phyloP scores from a whole-genome alignment of 2,113 vertebrate species.

The Myotis lucifugus region DNA sequence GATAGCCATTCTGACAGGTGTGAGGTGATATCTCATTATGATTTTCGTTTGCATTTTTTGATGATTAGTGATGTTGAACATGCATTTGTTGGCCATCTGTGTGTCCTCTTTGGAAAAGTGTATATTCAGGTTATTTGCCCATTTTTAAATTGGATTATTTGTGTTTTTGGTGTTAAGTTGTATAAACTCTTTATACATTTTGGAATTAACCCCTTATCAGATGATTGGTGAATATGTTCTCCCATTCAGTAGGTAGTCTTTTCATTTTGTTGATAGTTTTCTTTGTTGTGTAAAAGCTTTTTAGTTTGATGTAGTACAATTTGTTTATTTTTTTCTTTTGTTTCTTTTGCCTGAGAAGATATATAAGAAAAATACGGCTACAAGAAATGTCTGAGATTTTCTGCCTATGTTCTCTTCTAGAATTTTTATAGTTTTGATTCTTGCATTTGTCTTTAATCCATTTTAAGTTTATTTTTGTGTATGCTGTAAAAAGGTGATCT shows the following conservation, averaged over 20 bases:
- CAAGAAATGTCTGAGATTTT: not conserved
- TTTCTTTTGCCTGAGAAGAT: not conserved
- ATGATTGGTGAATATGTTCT: not conserved
- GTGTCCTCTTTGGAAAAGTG: not conserved
- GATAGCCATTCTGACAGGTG: not conserved
- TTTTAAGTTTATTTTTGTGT: not conserved
- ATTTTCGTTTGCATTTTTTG: not conserved
- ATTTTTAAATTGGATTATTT: not conserved
- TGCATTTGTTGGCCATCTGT: not conserved
- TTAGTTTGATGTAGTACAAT: not conserved
- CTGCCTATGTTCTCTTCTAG: not conserved
- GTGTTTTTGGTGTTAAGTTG: not conserved
- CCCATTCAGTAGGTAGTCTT: not conserved
- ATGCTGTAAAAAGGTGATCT: not conserved
- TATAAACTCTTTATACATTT: not conserved
- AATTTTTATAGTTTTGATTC: not conserved
- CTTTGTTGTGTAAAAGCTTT: not conserved
- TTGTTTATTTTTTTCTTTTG: not conserved
- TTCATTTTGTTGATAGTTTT: not conserved
- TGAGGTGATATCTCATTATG: not conserved
- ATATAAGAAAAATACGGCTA: not conserved
- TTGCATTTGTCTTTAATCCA: not conserved
- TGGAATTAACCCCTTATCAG: not conserved
- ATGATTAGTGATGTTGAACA: not conserved
- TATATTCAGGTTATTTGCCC: not conserved